Evolutionary conservation across 1,140 invertebrate genomes (phyloP).

Genomic region (Caenorhabditis briggsae): DNA sequence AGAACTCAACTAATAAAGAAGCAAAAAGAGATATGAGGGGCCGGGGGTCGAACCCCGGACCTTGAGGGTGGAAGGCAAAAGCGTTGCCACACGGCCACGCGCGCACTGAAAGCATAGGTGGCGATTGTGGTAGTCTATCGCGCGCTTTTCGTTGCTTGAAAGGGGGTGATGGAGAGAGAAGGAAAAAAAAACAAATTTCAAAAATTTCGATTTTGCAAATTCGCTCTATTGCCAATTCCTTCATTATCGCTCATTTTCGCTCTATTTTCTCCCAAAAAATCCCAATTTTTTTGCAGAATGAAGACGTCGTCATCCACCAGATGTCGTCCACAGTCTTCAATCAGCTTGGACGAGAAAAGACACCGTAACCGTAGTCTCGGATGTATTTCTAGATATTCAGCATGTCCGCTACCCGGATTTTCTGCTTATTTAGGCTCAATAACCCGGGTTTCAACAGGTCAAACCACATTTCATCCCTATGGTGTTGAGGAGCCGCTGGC

Average conservation of each 20-base stretch:
- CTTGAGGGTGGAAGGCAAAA: no score
- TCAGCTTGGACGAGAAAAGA: slow-evolving; percentile 42
- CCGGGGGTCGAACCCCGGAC: no score
- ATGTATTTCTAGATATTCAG: slow-evolving; percentile 29
- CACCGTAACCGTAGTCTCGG: slow-evolving; percentile 34
- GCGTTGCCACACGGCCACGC: no score
- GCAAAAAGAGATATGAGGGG: no score
- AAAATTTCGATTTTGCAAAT: background rate
- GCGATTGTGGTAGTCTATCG: no score
- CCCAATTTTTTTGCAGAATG: background rate
- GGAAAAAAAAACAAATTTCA: background rate
- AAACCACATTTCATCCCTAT: slow-evolving; percentile 57
- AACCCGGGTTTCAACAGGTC: slow-evolving; percentile 36
- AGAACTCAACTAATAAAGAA: no score
- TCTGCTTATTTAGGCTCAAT: slow-evolving; percentile 47
- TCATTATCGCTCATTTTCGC: background rate
- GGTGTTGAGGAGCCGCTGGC: slow-evolving; percentile 16
- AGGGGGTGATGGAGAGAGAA: no score
- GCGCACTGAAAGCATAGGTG: no score
- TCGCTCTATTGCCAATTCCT: background rate
- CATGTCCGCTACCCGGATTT: slow-evolving; percentile 59
- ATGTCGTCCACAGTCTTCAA: slow-evolving; percentile 29
- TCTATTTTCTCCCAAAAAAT: background rate
- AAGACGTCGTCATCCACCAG: slow-evolving; percentile 16
- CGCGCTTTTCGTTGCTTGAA: no score